A percentile compares a stretch with the other conserved stretches of the same genome.
Evolutionary conservation across 2,888 invertebrate species (phyloP).

Genomic region (Ormyrus thymus): DNA sequence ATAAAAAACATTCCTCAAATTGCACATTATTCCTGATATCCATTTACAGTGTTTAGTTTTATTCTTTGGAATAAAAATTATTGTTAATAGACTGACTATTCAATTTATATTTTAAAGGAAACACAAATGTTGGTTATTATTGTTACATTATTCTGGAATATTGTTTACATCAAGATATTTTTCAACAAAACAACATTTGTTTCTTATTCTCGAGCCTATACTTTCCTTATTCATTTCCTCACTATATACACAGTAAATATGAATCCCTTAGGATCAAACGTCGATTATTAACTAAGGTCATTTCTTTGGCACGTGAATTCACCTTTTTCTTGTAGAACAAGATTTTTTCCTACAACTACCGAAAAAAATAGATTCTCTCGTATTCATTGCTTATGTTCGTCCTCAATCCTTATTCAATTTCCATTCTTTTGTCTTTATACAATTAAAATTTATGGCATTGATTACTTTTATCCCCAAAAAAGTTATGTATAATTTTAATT

Average conservation of each 20-base stretch:
- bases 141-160: background rate
- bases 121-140: background rate
- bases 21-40: background rate
- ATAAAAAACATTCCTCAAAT: background rate
- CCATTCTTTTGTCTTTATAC: constrained; percentile 18
- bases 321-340: constrained; percentile 63
- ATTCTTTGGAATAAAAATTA: background rate
- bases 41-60: background rate
- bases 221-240: constrained; percentile 25
- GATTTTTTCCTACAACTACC: constrained; percentile 45
- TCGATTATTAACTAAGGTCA: constrained; percentile 54
- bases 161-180: constrained; percentile 36
- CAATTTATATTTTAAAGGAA: background rate
- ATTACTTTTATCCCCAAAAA: constrained; percentile 1
- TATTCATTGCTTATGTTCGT: constrained; percentile 22
- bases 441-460: constrained; percentile 5
- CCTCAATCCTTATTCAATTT: constrained; percentile 29
- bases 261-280: constrained; percentile 36
- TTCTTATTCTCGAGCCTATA: constrained; percentile 22
- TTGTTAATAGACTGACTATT: background rate
- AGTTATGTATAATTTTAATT: constrained; percentile 15
- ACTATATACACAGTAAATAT: constrained; percentile 40
- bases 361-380: constrained; percentile 42
- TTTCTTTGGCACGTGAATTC: constrained; percentile 74
- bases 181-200: constrained; percentile 34